A percentile compares a stretch with the other conserved stretches of the same genome.
Evolutionary conservation across 1,140 invertebrate species (phyloP).

Genomic region (Procambarus virginalis): DNA sequence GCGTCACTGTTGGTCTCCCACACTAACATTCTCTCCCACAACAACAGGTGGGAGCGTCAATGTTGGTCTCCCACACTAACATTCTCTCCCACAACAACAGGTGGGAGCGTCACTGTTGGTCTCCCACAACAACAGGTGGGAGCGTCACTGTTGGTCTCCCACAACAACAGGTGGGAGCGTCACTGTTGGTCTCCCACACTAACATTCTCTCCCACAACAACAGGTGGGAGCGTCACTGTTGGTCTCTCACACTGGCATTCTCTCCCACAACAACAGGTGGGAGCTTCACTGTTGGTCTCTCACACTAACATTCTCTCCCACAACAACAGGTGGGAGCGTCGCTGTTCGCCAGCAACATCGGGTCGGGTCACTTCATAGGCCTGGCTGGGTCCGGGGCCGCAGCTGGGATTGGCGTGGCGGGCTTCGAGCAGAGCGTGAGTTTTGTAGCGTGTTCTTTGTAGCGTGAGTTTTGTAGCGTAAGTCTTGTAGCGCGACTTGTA

Average conservation of each 20-base stretch:
- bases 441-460: background rate
- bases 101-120: background rate
- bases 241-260: background rate
- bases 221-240: background rate
- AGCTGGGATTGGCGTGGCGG: slow-evolving; percentile 76
- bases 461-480: no score
- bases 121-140: no score
- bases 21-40: no score
- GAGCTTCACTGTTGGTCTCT: no score
- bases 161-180: background rate
- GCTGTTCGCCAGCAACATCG: slow-evolving; percentile 77
- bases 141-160: background rate
- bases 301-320: no score
- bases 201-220: background rate
- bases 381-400: slow-evolving; percentile 74
- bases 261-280: background rate
- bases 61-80: no score
- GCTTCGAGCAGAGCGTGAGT: slow-evolving; percentile 72
- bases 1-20: no score
- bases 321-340: slow-evolving; percentile 77
- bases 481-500: no score
- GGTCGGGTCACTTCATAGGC: slow-evolving; percentile 39
- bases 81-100: no score
- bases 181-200: background rate
- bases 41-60: no score